Conservation (phyloP, 2,797 vertebrate genomes). For the Chiroxiphia lanceolata region DNA sequence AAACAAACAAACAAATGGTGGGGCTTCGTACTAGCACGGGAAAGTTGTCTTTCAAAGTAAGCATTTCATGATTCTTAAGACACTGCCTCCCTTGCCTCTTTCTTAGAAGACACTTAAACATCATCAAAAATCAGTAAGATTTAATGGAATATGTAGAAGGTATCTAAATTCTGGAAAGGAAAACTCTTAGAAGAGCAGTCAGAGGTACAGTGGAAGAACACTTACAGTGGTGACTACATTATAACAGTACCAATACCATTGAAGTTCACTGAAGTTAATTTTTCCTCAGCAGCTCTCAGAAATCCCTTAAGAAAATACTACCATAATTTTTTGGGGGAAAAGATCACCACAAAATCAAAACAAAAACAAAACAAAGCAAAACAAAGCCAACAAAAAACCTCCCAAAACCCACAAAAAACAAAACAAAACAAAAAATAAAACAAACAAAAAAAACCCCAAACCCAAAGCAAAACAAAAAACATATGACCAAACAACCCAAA, state of each 20-base stretch:
- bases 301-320: not conserved
- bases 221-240: not conserved
- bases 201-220: not conserved
- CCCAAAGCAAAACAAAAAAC: too few species aligned
- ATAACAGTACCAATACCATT: not conserved
- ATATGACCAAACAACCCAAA: not conserved
- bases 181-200: not conserved
- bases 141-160: not conserved
- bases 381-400: not conserved
- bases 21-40: accelerated
- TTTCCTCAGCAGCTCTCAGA: not conserved
- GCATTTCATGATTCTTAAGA: not conserved
- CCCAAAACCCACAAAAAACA: too few species aligned
- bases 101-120: not conserved
- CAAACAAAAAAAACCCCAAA: not conserved
- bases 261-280: not conserved
- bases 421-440: not conserved
- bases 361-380: too few species aligned
- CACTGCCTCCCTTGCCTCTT: not conserved
- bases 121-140: not conserved
- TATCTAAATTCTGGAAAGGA: not conserved
- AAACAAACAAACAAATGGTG: not conserved
- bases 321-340: accelerated
- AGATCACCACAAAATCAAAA: not conserved
- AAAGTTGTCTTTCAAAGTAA: not conserved